Conservation (phyloP, 2,797 vertebrate genomes). For the Atherinosoma microstoma region DNA sequence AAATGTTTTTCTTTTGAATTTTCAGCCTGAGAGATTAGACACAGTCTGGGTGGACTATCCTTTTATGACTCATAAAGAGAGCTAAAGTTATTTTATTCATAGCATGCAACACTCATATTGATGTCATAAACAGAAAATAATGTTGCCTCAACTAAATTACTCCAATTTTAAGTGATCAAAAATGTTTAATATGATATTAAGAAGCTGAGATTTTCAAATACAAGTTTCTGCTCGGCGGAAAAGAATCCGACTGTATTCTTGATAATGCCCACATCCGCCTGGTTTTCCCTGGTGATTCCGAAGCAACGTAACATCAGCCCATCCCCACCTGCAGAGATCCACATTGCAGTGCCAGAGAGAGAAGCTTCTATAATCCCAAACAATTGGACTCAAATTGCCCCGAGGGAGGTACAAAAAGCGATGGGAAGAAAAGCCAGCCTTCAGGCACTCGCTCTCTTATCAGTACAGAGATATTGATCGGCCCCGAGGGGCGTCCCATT, state of each 20-base stretch:
- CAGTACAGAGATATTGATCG: conserved; percentile 68
- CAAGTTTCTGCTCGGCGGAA: conserved; percentile 1
- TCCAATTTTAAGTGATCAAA: neutral
- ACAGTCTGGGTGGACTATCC: conserved; percentile 21
- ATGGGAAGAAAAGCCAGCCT: conserved; percentile 69
- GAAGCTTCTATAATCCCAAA: conserved; percentile 61
- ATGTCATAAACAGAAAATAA: conserved; percentile 15
- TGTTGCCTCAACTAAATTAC: conserved; percentile 1
- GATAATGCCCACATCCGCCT: conserved; percentile 19
- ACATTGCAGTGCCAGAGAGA: conserved; percentile 63
- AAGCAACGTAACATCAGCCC: conserved; percentile 47
- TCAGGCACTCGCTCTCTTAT: conserved; percentile 74
- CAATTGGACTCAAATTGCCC: conserved; percentile 66
- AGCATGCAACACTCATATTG: neutral
- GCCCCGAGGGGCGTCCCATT: conserved; percentile 61
- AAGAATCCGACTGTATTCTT: conserved; percentile 1
- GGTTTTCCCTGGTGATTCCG: conserved; percentile 38
- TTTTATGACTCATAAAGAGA: conserved; percentile 39
- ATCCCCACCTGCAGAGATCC: conserved; percentile 62
- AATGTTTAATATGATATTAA: neutral
- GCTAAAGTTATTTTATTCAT: conserved; percentile 30
- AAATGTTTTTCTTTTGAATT: conserved; percentile 16
- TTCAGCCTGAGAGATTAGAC: conserved; percentile 33
- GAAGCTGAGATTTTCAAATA: neutral
- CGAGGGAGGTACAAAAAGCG: conserved; percentile 62